Base-by-base conservation (phyloP, 2,888 invertebrate genomes). In the Gisinianus flammeolus region DNA sequence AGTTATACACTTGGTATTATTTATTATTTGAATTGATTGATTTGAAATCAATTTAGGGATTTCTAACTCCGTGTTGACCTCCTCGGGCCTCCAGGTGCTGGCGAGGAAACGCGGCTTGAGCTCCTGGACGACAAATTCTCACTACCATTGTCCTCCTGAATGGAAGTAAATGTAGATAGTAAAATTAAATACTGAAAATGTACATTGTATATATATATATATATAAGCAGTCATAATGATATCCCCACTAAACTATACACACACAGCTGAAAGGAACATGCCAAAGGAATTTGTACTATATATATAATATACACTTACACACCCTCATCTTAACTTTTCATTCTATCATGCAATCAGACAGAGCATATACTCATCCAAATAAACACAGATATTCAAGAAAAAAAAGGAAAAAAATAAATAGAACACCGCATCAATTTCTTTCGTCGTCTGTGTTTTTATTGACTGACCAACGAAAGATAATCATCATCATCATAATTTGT, bases 31-130 rank as follows among this genome's bases (percentile, higher is more conserved):
- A n/a, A n/a, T n/a, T n/a, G 16, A 68, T 33, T 68, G 5, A 33
- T 22, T 33, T 68, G 10, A 16, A 35, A 35, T 66, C 26, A 33
- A 8, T 26, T 35, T 26, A 52, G n/a, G n/a, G n/a, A n/a, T n/a
- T n/a, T 68, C 10, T 76, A 78, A 79, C 79, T 78, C 70, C 81
- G 80, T 54, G 77, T 76, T 64, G 79, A 75, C 62, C 83, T 79
- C 19, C 83, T 78, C 22, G 80, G 79, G 62, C 79, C 74, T 33
- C 79, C 81, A 22, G 83, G 83, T 8, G 82, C 83, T n/a, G 84
- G 84, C 0, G 82, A 81, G 1, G 82, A 81, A 24, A 83, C 82
- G 74, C 84, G 69, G 12, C 83, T 83, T 19, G 83, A 82, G 71
- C 83, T 80, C 64, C 84, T 76, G 19, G 84, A 84, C 19, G 81